phyloP scores from a whole-genome alignment of 1,140 invertebrate species.

The Zaprionus vittiger region DNA sequence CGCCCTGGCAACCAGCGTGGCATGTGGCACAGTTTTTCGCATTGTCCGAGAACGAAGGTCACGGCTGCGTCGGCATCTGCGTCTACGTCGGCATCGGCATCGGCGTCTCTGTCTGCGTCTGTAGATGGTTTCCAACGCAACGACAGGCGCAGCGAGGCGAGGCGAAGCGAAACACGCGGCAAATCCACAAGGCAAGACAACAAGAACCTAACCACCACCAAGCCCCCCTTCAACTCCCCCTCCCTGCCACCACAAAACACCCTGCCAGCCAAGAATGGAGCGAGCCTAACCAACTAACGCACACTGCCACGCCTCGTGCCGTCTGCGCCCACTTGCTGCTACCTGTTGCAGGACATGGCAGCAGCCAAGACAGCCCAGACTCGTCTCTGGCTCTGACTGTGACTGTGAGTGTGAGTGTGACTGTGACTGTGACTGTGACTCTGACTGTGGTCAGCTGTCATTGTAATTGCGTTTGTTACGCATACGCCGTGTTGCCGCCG shows the following conservation, averaged over 20 bases:
- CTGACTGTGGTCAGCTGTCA: constrained; percentile 17
- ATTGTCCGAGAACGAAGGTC: constrained; percentile 47
- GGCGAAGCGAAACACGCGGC: constrained; percentile 22
- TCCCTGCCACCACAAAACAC: neutral
- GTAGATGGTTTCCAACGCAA: constrained; percentile 34
- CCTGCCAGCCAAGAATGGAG: neutral
- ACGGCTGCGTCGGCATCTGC: constrained; percentile 9
- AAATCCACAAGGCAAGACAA: constrained; percentile 36
- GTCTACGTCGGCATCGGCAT: neutral
- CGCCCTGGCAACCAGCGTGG: neutral
- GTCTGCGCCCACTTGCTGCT: constrained; percentile 3
- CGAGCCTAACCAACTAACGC: neutral
- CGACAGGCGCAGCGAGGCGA: constrained; percentile 26
- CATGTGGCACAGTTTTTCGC: constrained; percentile 50
- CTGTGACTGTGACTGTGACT: neutral
- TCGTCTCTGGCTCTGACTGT: neutral
- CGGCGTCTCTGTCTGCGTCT: constrained; percentile 1
- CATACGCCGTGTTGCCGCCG: constrained; percentile 26
- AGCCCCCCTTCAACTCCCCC: neutral
- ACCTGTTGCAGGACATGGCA: constrained; percentile 41
- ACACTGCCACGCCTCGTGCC: neutral
- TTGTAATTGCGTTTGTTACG: constrained; percentile 25
- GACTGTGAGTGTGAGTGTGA: neutral
- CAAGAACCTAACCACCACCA: neutral
- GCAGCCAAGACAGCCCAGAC: neutral